Conservation (phyloP, 2,113 vertebrate species). For the Oreochromis aureus region DNA sequence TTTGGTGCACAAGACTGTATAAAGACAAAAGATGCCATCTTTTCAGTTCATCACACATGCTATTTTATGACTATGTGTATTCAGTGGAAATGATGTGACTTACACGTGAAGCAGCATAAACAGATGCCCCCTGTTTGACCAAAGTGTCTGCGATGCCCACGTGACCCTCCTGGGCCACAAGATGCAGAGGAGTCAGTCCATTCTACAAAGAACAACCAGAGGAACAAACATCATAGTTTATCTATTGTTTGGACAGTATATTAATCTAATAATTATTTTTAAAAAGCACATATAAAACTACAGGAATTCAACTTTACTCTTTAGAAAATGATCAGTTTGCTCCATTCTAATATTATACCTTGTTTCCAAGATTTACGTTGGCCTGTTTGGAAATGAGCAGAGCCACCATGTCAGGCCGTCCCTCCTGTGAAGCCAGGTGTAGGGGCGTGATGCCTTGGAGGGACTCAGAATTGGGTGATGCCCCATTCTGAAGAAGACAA, state of each 20-base stretch:
- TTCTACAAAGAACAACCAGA: slow-evolving; percentile 67
- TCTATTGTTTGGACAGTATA: not conserved
- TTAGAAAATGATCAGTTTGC: not conserved
- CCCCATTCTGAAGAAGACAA: slow-evolving; percentile 87
- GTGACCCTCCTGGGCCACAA: slow-evolving; percentile 94
- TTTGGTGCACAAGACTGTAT: not conserved
- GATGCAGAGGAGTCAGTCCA: slow-evolving; percentile 91
- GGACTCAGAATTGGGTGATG: slow-evolving; percentile 83
- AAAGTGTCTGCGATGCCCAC: slow-evolving; percentile 87
- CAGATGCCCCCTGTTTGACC: slow-evolving; percentile 85
- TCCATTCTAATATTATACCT: slow-evolving; percentile 67
- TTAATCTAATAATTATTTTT: not conserved
- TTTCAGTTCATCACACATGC: not conserved
- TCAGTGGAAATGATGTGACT: not conserved
- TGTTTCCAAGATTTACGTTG: slow-evolving; percentile 90
- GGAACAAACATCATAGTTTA: not conserved
- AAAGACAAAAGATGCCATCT: not conserved
- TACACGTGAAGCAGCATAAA: slow-evolving; percentile 87
- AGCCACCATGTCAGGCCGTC: slow-evolving; percentile 84
- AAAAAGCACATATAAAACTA: not conserved
- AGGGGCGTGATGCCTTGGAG: slow-evolving; percentile 90
- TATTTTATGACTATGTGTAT: not conserved
- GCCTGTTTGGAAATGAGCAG: slow-evolving; percentile 91
- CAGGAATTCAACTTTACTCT: not conserved
- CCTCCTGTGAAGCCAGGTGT: slow-evolving; percentile 93